Base-by-base conservation (phyloP, 2,113 vertebrate genomes). In the Ictalurus furcatus region DNA sequence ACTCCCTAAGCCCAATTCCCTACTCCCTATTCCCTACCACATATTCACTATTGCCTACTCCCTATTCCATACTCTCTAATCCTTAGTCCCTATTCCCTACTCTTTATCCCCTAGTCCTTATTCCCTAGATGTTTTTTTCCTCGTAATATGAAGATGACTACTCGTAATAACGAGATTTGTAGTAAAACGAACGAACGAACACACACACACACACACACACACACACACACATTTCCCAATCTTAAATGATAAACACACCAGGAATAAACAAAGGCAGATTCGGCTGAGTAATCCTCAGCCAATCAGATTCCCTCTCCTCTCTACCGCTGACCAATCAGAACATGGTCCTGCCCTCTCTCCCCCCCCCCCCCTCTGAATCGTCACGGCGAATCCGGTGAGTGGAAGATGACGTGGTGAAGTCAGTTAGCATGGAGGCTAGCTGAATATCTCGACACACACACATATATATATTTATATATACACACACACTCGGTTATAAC, bases 341-440 rank as follows among this genome's bases (percentile, higher is more conserved):
- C 21, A 3, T 12, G 1, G 52, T 40, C 80, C 78, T 69, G 78
- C 61, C 54, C 73, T 78, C 40, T 69, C 6, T 48, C 6, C 4
- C 44, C n/a, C n/a, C n/a, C n/a, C n/a, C n/a, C n/a, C 56, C 74
- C 85, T 88, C 83, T 54, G 83, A 91, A 88, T 93, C 94, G 94
- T 95, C 59, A 3, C 0, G 87, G 86, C 86, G 91, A 93, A 92
- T 85, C 90, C 92, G 92, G 86, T 87, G 91, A 89, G 74, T 86
- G 87, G 89, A 6, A 88, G 94, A 93, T 95, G 89, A 95, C 95
- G 95, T 94, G 94, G 90, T 91, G 90, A 89, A 91, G 92, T 84
- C 86, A 23, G 73, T 67, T 93, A 94, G 93, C 90, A 93, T 58
- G 67, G 58, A 76, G 81, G 89, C 89, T 94, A 94, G 88, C 92